Evolutionary conservation across 2,797 vertebrate genomes (phyloP).

Genomic region (Oceanodroma leucorhoa): DNA sequence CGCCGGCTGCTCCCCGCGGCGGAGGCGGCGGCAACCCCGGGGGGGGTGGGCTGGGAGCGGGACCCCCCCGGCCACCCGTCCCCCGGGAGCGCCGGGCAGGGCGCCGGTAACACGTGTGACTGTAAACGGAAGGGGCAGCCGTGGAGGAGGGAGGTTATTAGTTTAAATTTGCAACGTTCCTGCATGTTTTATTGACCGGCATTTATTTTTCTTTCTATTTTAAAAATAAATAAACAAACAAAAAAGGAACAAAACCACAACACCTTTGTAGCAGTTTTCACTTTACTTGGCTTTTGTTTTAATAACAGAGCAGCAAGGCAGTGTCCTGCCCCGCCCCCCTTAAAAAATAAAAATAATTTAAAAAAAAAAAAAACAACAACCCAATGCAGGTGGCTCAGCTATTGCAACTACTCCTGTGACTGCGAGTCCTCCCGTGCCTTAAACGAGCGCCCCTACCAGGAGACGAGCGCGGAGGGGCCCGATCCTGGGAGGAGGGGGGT

Average conservation of each 20-base stretch:
- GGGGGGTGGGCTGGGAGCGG: not conserved
- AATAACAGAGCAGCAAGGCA: not conserved
- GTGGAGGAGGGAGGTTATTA: not conserved
- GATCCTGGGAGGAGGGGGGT: not conserved
- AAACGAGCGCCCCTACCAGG: not conserved
- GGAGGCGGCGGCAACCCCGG: not conserved
- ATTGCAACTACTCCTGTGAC: not conserved
- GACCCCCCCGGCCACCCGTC: not conserved
- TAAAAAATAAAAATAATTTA: not conserved
- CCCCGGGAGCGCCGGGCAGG: not conserved
- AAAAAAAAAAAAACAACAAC: no score
- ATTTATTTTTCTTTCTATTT: not conserved
- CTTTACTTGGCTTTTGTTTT: not conserved
- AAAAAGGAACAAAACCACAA: not conserved
- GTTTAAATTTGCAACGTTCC: not conserved
- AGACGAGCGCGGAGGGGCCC: not conserved
- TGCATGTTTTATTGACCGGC: not conserved
- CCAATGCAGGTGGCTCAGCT: not conserved
- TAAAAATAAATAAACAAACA: not conserved
- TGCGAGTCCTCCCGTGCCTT: not conserved
- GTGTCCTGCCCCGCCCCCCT: not conserved
- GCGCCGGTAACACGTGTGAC: not conserved
- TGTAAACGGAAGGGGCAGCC: slow-evolving; percentile 2
- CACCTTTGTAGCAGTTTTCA: not conserved
- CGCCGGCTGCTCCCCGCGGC: not conserved